phyloP scores from a whole-genome alignment of 2,113 vertebrate genomes.

The Gymnorhina tibicen region DNA sequence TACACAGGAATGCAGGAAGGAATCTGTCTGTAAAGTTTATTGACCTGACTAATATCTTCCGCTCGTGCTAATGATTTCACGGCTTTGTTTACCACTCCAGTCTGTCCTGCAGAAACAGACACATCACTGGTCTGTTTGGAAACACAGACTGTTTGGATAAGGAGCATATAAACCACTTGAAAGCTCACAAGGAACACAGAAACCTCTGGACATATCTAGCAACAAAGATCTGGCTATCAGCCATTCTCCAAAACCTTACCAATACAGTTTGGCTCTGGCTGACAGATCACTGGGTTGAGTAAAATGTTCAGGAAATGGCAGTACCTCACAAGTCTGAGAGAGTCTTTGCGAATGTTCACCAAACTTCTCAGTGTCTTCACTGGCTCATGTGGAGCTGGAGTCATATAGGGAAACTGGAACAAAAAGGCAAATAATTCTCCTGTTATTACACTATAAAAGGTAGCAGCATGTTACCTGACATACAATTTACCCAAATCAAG shows the following conservation, averaged over 20 bases:
- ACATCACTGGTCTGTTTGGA: not conserved
- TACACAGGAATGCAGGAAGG: not conserved
- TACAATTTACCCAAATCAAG: not conserved
- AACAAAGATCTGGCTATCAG: not conserved
- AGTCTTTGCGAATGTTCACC: conserved; percentile 98
- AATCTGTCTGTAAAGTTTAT: not conserved
- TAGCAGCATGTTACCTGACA: not conserved
- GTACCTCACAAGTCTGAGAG: conserved; percentile 92
- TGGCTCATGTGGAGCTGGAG: conserved; percentile 94
- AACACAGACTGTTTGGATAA: not conserved
- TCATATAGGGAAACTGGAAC: conserved; percentile 93
- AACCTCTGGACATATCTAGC: not conserved
- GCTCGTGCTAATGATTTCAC: not conserved
- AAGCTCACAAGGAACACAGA: not conserved
- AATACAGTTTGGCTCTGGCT: not conserved
- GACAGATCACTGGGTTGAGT: not conserved
- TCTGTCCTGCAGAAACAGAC: not conserved
- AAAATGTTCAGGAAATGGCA: not conserved
- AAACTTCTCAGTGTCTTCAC: conserved; percentile 95
- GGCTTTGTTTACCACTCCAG: not conserved
- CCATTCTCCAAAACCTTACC: not conserved
- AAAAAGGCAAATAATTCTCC: not conserved
- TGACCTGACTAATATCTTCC: not conserved
- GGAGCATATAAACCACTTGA: not conserved
- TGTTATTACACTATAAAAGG: not conserved